These are phyloP conservation scores for Anastrepha obliqua DNA, from an alignment of 1,140 invertebrate genomes.

Conservation along the genomic window DNA sequence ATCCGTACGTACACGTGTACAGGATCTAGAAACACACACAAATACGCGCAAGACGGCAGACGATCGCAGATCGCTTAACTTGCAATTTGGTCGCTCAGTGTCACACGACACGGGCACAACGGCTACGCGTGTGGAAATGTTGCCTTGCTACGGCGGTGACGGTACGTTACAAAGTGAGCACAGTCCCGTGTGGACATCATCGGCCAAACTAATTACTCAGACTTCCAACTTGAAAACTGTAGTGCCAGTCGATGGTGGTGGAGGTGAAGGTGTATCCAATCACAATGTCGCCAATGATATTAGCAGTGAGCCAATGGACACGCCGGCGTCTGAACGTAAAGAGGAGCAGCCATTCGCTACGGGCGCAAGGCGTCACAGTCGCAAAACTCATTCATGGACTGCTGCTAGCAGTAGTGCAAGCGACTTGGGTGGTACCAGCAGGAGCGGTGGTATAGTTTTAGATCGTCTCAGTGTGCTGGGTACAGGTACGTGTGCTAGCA, in stretches of 20 bases:
- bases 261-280: neutral
- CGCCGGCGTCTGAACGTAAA: neutral
- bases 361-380: constrained; percentile 76
- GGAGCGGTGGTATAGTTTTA: constrained; percentile 37
- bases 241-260: neutral
- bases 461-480: constrained; percentile 45
- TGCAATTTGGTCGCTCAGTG: constrained; percentile 59
- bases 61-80: constrained; percentile 76
- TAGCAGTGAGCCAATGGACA: constrained; percentile 68
- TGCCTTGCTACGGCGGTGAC: constrained; percentile 59
- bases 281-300: neutral
- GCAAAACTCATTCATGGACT: constrained; percentile 72
- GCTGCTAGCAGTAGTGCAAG: constrained; percentile 71
- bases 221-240: constrained; percentile 61
- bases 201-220: constrained; percentile 73
- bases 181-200: constrained; percentile 77
- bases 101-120: constrained; percentile 18
- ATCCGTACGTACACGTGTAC: constrained; percentile 69
- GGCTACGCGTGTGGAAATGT: constrained; percentile 54
- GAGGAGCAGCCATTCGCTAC: constrained; percentile 79
- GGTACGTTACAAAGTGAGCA: constrained; percentile 22
- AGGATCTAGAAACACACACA: constrained; percentile 70
- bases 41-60: constrained; percentile 55
- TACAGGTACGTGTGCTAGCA: neutral
- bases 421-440: constrained; percentile 74